A percentile compares a stretch with the other conserved stretches of the same genome.
phyloP scores from a whole-genome alignment of 2,113 vertebrate species.

The Albula glossodonta region DNA sequence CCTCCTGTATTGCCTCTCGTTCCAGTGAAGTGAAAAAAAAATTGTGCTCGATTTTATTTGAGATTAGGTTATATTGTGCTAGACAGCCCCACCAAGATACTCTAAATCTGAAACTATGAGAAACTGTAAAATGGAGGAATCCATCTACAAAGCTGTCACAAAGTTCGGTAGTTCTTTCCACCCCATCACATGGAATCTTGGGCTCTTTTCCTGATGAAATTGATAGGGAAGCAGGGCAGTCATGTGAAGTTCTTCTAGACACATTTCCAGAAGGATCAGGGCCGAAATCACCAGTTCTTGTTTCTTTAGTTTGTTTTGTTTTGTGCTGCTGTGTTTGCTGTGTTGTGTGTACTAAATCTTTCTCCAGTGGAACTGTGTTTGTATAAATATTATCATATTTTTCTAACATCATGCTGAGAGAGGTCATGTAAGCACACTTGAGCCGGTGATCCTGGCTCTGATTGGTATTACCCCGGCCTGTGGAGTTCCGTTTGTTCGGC shows the following conservation, averaged over 20 bases:
- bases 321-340: background rate
- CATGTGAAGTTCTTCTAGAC: background rate
- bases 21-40: background rate
- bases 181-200: background rate
- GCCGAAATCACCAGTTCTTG: background rate
- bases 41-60: background rate
- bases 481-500: background rate
- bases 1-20: background rate
- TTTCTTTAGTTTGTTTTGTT: background rate
- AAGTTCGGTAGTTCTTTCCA: background rate
- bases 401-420: background rate
- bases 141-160: background rate
- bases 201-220: background rate
- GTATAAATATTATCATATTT: background rate
- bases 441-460: background rate
- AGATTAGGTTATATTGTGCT: background rate
- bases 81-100: background rate
- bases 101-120: background rate
- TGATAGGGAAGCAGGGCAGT: background rate
- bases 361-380: background rate
- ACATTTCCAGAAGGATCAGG: background rate
- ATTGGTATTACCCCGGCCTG: background rate
- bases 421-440: background rate
- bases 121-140: background rate
- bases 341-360: background rate